Percentiles rank a stretch among this genome's conserved stretches.
phyloP scores from a whole-genome alignment of 2,888 invertebrate genomes.

The Lycophotia porphyrea region DNA sequence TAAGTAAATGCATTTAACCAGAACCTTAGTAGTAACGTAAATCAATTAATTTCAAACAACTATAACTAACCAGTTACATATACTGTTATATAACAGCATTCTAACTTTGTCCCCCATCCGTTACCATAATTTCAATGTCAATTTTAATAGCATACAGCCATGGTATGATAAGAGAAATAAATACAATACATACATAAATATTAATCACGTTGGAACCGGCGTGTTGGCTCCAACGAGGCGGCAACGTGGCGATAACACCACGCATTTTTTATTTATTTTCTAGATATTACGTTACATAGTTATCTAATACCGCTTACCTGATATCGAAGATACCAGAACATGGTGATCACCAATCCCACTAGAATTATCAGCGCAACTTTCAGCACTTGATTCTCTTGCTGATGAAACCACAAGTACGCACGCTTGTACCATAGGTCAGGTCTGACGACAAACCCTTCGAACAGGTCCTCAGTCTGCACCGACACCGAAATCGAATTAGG shows the following conservation, averaged over 20 bases:
- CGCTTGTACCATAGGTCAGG: conserved; percentile 85
- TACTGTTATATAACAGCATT: conserved; percentile 2
- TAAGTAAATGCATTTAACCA: background rate
- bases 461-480: conserved; percentile 91
- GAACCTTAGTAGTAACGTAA: background rate
- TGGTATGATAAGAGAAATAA: conserved; percentile 55
- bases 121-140: conserved; percentile 28
- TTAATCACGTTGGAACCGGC: conserved; percentile 60
- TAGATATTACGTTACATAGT: conserved; percentile 18
- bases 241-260: conserved; percentile 59
- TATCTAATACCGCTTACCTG: conserved; percentile 86
- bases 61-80: background rate
- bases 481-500: conserved; percentile 85
- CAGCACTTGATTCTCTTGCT: conserved; percentile 94
- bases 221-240: conserved; percentile 41
- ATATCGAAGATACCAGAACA: conserved; percentile 94
- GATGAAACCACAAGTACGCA: conserved; percentile 92
- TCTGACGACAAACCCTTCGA: conserved; percentile 83
- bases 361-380: conserved; percentile 93
- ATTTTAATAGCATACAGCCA: conserved; percentile 23
- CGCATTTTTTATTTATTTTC: conserved; percentile 15
- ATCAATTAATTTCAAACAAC: conserved; percentile 1
- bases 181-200: conserved; percentile 51
- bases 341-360: conserved; percentile 92
- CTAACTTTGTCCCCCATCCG: background rate